A percentile compares a stretch with the other conserved stretches of the same genome.
Evolutionary conservation across 2,888 invertebrate genomes (phyloP).

Genomic region (Ectemnius lituratus): DNA sequence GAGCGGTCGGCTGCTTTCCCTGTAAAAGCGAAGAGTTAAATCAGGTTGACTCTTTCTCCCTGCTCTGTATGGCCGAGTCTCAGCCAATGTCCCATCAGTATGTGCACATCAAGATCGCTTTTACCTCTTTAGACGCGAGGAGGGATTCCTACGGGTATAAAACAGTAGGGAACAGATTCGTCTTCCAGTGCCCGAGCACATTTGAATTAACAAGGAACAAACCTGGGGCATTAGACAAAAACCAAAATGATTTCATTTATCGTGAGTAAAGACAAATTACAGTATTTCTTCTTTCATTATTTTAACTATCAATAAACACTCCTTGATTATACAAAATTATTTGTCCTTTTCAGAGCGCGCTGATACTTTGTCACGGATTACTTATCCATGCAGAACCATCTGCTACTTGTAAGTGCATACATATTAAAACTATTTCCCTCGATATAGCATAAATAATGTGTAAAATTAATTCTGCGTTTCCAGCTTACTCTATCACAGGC

Average conservation of each 20-base stretch:
- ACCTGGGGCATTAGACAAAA: conserved; percentile 3
- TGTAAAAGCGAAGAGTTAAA: conserved; percentile 70
- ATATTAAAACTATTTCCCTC: background rate
- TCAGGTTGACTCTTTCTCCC: conserved; percentile 73
- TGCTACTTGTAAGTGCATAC: conserved; percentile 53
- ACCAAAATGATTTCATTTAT: conserved; percentile 38
- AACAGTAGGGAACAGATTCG: conserved; percentile 67
- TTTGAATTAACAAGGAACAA: conserved; percentile 47
- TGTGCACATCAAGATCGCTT: conserved; percentile 65
- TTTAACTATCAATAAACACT: background rate
- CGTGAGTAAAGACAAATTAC: conserved; percentile 33
- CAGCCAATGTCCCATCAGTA: conserved; percentile 70
- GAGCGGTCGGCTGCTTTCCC: conserved; percentile 66
- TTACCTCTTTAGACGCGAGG: conserved; percentile 68
- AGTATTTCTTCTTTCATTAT: background rate
- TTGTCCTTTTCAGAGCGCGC: conserved; percentile 53
- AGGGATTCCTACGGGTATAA: conserved; percentile 72
- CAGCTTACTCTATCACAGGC: conserved; percentile 44
- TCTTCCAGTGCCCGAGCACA: conserved; percentile 66
- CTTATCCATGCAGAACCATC: conserved; percentile 57
- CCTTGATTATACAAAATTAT: conserved; percentile 14
- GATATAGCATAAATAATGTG: background rate
- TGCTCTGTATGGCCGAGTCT: conserved; percentile 68
- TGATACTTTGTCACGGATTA: conserved; percentile 57
- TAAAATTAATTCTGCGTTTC: conserved; percentile 1